These are phyloP conservation scores for Panagrolaimus sp. DNA, from an alignment of 1,140 invertebrate genomes.

Conservation along the genomic window DNA sequence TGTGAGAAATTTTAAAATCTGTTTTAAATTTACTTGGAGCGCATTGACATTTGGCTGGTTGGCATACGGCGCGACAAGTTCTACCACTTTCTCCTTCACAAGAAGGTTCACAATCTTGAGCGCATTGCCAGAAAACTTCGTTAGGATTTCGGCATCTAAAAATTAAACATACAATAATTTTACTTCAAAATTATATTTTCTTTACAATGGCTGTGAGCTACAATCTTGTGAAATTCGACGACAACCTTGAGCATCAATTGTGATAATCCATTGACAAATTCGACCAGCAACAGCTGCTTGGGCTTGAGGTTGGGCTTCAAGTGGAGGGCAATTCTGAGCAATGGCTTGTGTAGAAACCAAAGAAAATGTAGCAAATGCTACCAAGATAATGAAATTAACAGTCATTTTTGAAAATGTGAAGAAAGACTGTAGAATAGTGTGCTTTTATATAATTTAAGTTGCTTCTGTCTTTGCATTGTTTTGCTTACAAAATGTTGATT, in stretches of 20 bases:
- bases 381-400: too few relatives aligned
- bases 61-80: background rate
- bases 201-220: background rate
- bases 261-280: background rate
- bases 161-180: background rate
- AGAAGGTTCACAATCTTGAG: slow-evolving; percentile 3
- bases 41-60: background rate
- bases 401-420: too few relatives aligned
- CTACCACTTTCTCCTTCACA: background rate
- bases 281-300: background rate
- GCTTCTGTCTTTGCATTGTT: too few relatives aligned
- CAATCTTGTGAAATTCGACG: background rate
- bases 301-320: background rate
- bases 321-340: background rate
- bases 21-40: background rate
- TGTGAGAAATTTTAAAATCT: too few relatives aligned
- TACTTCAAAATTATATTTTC: background rate
- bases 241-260: background rate
- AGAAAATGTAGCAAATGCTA: too few relatives aligned
- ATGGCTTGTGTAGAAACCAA: too few relatives aligned
- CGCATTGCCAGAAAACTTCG: slow-evolving; percentile 5
- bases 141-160: background rate
- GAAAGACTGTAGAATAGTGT: too few relatives aligned
- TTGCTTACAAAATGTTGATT: too few relatives aligned
- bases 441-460: too few relatives aligned